A percentile compares a stretch with the other conserved stretches of the same genome.
Evolutionary conservation across 2,113 vertebrate species (phyloP).

Genomic region (Thinocorus orbignyianus): DNA sequence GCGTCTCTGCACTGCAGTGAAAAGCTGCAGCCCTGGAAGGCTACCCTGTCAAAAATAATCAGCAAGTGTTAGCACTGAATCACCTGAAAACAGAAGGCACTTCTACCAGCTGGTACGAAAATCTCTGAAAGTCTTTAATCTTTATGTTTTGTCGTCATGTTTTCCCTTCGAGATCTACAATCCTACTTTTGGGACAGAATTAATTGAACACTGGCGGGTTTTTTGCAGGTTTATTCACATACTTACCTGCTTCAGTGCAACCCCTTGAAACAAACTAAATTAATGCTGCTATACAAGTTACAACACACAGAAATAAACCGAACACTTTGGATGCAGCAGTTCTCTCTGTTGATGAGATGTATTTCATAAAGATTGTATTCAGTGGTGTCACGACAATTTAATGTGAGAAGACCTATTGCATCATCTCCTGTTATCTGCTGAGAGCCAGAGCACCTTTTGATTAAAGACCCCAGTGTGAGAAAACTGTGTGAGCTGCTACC

Average conservation of each 20-base stretch:
- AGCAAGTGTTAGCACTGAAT: not conserved
- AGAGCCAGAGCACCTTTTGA: not conserved
- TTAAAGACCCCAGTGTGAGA: not conserved
- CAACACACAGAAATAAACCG: not conserved
- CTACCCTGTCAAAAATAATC: not conserved
- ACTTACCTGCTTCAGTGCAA: not conserved
- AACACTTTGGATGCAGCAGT: not conserved
- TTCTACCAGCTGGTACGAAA: not conserved
- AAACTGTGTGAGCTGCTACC: not conserved
- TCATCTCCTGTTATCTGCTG: not conserved
- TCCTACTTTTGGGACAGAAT: not conserved
- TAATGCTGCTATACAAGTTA: not conserved
- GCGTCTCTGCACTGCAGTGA: conserved; percentile 68
- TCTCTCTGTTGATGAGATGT: not conserved
- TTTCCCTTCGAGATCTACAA: not conserved
- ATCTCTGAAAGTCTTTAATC: not conserved
- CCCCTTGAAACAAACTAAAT: not conserved
- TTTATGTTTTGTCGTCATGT: not conserved
- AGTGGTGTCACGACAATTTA: not conserved
- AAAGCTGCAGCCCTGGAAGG: conserved; percentile 60
- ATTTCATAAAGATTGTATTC: not conserved
- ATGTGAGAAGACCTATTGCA: not conserved
- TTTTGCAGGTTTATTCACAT: not conserved
- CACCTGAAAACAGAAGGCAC: not conserved
- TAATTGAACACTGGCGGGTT: not conserved